Evolutionary conservation across 2,888 invertebrate species (phyloP).

Genomic region (Eupeodes latifasciatus): DNA sequence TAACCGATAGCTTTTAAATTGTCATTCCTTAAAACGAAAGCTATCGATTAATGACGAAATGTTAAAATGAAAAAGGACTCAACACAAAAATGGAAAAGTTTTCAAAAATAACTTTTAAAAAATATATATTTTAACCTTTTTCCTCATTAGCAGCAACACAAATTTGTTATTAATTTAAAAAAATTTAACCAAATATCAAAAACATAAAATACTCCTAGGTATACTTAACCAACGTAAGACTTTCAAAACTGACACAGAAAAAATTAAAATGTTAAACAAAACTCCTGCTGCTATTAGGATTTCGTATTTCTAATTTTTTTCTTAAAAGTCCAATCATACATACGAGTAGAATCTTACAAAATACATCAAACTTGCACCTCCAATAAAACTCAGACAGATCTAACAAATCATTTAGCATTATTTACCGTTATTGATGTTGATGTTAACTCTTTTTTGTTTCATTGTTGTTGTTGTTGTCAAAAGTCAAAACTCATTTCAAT

Average conservation of each 20-base stretch:
- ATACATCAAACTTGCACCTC: constrained; percentile 36
- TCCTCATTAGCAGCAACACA: too few relatives aligned
- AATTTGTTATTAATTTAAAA: too few relatives aligned
- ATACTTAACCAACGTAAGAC: not conserved
- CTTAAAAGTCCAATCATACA: not conserved
- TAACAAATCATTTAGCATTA: constrained; percentile 18
- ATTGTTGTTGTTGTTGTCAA: not conserved
- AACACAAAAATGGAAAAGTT: too few relatives aligned
- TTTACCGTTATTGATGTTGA: constrained; percentile 12
- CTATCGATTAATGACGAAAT: too few relatives aligned
- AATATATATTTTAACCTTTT: too few relatives aligned
- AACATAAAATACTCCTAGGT: too few relatives aligned
- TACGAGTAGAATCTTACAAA: not conserved
- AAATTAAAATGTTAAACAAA: not conserved
- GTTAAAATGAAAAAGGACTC: too few relatives aligned
- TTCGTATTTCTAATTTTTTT: not conserved
- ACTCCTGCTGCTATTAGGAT: not conserved
- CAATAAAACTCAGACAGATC: not conserved
- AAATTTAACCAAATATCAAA: too few relatives aligned
- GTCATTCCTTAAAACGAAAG: too few relatives aligned
- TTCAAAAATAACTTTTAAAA: too few relatives aligned
- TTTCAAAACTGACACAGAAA: constrained; percentile 1
- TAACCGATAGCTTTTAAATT: too few relatives aligned
- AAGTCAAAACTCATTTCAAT: not conserved
- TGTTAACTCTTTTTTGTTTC: not conserved